Evolutionary conservation across 2,797 vertebrate genomes (phyloP).

Genomic region (Ibycter americanus): DNA sequence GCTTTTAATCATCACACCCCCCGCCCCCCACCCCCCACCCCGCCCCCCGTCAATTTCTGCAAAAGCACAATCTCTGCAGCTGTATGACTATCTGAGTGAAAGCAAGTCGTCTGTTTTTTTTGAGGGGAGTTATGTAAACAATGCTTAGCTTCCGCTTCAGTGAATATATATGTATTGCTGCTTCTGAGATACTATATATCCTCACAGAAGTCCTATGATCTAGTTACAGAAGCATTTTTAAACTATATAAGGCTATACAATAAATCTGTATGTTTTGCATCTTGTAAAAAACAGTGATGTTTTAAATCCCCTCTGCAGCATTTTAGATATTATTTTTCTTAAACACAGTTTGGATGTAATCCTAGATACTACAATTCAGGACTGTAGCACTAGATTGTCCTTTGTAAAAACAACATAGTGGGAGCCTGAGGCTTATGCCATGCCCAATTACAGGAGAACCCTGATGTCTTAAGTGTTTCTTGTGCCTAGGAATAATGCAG

Average conservation of each 20-base stretch:
- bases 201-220: neutral
- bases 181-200: neutral
- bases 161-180: neutral
- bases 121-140: neutral
- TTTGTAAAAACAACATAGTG: neutral
- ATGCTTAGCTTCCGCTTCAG: neutral
- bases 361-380: neutral
- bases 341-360: neutral
- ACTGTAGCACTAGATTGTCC: neutral
- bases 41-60: neutral
- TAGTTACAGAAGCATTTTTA: neutral
- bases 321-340: neutral
- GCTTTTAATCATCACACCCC: neutral
- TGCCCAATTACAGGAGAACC: neutral
- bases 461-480: neutral
- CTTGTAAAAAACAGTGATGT: neutral
- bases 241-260: neutral
- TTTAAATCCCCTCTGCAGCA: neutral
- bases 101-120: neutral
- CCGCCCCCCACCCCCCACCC: rapidly evolving
- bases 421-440: slow-evolving; percentile 27
- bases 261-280: neutral
- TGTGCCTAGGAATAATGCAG: slow-evolving; percentile 13
- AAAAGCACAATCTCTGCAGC: neutral
- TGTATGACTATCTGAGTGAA: neutral